Evolutionary conservation across 53 echinoderm and acorn worm genomes (phyloP), one percentile per base, ranked within the genome.

Genomic region (Apostichopus leukothele): DNA sequence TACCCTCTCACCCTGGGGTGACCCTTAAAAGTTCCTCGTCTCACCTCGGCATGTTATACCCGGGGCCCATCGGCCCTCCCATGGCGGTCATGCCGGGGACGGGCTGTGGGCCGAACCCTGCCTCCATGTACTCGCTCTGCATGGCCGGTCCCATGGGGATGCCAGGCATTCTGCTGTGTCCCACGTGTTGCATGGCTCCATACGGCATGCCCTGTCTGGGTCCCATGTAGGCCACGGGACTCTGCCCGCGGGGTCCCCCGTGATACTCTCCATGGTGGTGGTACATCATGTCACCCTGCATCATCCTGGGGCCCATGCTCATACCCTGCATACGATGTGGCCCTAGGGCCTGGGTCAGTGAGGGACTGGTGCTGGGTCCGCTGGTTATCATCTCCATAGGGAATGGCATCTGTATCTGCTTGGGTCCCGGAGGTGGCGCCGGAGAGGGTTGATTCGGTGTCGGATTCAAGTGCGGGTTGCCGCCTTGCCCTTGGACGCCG

Each of bases 391-490:
- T 95, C 88, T 95, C 95, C 92, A 97, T 88, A 7, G 95, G 97
- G 83, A 97, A 97, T 60, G 97, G 97, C 94, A 95, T 95, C 91
- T 97, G 95, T 77, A 97, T 97, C 92, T 97, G 97, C 89, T 97
- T 97, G 51, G 97, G 97, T 78, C 93, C 94, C 75, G 89, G 93
- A 67, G 91, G 75, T 52, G 92, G 89, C 68, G 23, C 86, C 11
- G 92, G 86, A 16, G 93, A 92, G 7, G 90, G 90, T 22, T 91
- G 90, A 11, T 95, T 89, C 53, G 92, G 84, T 14, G 88, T 20
- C 5, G 94, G 97, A 76, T 97, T 97, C 0, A 97, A 79, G 80
- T 97, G 97, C 0, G 97, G 97, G 89, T 97, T 97, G 11, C 97
- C 97, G 1, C 92, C 90, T 75, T 97, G 97, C 5, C 91, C 96